Evolutionary conservation across 2,113 vertebrate species (phyloP).

Genomic region (Semnornis frantzii): DNA sequence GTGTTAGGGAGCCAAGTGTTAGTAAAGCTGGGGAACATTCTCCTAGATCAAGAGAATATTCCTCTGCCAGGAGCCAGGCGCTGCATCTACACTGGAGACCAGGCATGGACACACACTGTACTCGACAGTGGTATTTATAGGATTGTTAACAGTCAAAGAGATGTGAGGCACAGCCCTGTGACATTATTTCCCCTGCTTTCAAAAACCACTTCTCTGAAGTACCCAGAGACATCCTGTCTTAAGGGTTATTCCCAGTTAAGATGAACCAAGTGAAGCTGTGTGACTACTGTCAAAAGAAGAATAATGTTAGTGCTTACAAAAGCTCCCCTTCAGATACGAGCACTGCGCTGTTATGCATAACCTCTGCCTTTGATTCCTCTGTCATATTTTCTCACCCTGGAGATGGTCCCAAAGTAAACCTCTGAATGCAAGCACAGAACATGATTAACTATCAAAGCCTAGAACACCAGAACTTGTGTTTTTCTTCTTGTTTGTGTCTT

Average conservation of each 20-base stretch:
- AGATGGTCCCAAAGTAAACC: constrained; percentile 52
- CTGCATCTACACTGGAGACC: not conserved
- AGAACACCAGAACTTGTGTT: constrained; percentile 51
- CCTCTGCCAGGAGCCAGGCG: not conserved
- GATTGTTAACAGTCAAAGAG: not conserved
- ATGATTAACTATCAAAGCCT: constrained; percentile 62
- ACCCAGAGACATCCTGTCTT: constrained; percentile 33
- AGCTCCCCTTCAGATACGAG: not conserved
- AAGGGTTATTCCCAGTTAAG: constrained; percentile 50
- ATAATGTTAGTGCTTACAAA: constrained; percentile 35
- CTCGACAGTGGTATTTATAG: not conserved
- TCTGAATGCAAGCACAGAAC: constrained; percentile 18
- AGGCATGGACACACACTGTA: not conserved
- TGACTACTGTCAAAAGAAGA: constrained; percentile 49
- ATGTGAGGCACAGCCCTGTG: not conserved
- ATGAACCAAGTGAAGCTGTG: constrained; percentile 45
- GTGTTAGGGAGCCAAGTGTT: not conserved
- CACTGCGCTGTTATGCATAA: not conserved
- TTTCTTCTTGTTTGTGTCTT: constrained; percentile 32
- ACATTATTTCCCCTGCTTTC: constrained; percentile 38
- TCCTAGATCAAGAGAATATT: not conserved
- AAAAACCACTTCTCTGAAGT: constrained; percentile 45
- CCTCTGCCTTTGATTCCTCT: constrained; percentile 50
- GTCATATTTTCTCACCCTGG: constrained; percentile 43
- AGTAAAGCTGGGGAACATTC: not conserved